Evolutionary conservation across 1,140 invertebrate genomes (phyloP).

Genomic region (Amphibalanus amphitrite): DNA sequence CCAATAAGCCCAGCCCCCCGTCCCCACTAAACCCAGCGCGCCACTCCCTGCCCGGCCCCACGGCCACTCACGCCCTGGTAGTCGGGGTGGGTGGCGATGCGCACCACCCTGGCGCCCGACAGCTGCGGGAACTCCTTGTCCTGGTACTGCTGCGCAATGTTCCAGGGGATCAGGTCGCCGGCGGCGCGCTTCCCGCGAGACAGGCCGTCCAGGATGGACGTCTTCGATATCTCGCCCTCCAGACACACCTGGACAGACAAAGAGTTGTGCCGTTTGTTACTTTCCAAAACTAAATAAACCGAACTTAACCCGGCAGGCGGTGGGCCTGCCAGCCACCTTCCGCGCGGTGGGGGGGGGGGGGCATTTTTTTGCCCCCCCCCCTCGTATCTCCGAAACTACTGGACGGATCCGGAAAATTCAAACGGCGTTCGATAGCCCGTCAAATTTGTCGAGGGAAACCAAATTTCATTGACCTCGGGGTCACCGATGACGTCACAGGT

Average conservation of each 20-base stretch:
- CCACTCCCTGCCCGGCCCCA: not conserved
- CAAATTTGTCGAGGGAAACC: too few species aligned
- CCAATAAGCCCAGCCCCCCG: constrained; percentile 8
- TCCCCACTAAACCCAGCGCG: not conserved
- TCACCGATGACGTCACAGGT: too few species aligned
- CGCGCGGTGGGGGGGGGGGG: too few species aligned
- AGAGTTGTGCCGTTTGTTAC: too few species aligned
- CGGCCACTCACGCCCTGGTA: constrained; percentile 57
- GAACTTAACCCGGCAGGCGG: too few species aligned
- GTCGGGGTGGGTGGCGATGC: constrained; percentile 96
- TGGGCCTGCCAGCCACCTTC: too few species aligned
- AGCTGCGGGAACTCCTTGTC: constrained; percentile 83
- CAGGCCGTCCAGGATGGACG: constrained; percentile 55
- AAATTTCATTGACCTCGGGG: too few species aligned
- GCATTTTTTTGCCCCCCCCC: too few species aligned
- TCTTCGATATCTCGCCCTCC: constrained; percentile 82
- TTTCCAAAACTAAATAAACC: too few species aligned
- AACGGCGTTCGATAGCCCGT: too few species aligned
- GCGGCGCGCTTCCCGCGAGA: constrained; percentile 70
- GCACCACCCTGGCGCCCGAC: constrained; percentile 75
- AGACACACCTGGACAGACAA: constrained; percentile 59
- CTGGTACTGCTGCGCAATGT: constrained; percentile 86
- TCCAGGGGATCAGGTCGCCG: constrained; percentile 97
- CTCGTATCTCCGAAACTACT: too few species aligned
- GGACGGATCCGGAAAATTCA: too few species aligned